These are phyloP conservation scores for Bubo scandiacus DNA, from an alignment of 2,113 vertebrate genomes.

Conservation along the genomic window DNA sequence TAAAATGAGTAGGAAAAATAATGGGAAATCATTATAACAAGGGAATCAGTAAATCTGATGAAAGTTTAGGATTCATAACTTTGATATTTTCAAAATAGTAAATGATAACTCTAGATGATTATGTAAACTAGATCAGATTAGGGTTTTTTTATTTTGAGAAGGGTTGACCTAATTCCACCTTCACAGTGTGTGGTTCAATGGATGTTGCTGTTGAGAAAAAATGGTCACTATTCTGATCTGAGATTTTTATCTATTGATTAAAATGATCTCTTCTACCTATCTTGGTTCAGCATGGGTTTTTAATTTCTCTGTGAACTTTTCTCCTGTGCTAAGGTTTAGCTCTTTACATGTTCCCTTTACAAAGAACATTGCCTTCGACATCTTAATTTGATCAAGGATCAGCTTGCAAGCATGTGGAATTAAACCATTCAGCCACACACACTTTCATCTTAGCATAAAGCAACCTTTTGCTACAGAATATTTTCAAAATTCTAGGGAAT, in stretches of 20 bases:
- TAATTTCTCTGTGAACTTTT: background rate
- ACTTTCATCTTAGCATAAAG: background rate
- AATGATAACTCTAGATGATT: background rate
- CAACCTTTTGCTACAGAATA: background rate
- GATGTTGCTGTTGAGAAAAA: background rate
- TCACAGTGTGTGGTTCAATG: background rate
- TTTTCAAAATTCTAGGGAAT: background rate
- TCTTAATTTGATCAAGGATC: background rate
- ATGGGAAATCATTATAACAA: background rate
- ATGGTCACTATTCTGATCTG: background rate
- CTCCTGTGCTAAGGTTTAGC: background rate
- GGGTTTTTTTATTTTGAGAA: background rate
- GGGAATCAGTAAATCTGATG: background rate
- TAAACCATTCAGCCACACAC: background rate
- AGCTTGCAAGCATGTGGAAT: background rate
- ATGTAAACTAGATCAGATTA: background rate
- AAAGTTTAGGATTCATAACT: background rate
- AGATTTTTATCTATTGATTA: background rate
- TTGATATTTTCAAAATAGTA: background rate
- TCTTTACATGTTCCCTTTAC: background rate
- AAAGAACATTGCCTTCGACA: background rate
- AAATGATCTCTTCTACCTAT: background rate
- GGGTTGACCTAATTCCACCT: background rate
- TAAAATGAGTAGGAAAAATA: background rate
- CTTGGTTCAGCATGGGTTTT: background rate